Base-by-base conservation (phyloP, 2,113 vertebrate genomes). In the Litocranius walleri region DNA sequence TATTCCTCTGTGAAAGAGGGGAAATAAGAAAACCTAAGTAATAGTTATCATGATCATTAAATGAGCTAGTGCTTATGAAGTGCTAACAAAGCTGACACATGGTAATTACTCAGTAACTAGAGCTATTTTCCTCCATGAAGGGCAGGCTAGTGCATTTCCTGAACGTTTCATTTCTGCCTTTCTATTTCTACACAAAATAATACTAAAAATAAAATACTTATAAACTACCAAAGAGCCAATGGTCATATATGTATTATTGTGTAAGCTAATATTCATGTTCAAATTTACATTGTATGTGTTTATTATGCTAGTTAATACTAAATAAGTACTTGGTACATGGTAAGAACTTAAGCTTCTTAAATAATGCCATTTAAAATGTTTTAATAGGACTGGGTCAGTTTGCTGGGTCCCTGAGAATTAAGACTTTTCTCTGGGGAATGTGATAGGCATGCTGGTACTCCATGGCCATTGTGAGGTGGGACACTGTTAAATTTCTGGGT, bases 161-260 rank as follows among this genome's bases (percentile, higher is more conserved):
- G 17, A 2, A n/a, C 27, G 54, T 19, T 85, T 88, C 59, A 56
- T 62, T 96, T 88, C 43, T 96, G 36, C 59, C 61, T 71, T 96
- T 92, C 48, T 96, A 21, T 80, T 95, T 91, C 95, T 83, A 86
- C 29, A 95, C 45, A 77, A 61, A 94, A 91, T 2, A 61, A 15
- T 40, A 84, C 52, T 88, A 9, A 21, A 86, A 82, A 50, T 74
- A 97, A 61, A 33, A 36, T 52, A 85, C 5, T 48, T 78, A 40
- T 83, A 71, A 82, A 40, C 56, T 87, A 45, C 29, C 48, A 83
- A 78, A 87, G 67, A 80, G 7, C 45, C 71, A 62, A 19, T 54
- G 62, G 25, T 57, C 21, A 61, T 30, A 57, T 48, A 88, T 21
- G 78, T 74, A 90, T 61, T 96, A 90, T 88, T 45, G 85, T 33